Conservation (phyloP, 2,113 vertebrate genomes). For the Corythaeola cristata region DNA sequence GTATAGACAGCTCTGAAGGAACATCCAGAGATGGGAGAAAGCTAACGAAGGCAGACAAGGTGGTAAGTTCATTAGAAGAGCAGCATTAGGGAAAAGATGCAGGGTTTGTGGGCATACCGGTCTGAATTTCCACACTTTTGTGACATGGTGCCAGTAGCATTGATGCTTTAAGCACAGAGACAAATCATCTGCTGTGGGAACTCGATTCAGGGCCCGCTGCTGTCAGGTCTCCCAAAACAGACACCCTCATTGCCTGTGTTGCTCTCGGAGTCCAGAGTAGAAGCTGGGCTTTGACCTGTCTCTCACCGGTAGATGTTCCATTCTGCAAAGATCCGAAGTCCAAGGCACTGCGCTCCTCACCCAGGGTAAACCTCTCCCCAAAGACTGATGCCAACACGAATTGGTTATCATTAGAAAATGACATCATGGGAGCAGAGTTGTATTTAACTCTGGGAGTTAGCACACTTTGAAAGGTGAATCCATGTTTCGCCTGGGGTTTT, state of each 20-base stretch:
- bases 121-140: background rate
- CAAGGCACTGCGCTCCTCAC: background rate
- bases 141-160: background rate
- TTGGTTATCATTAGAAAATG: background rate
- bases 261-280: background rate
- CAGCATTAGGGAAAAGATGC: background rate
- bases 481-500: background rate
- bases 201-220: background rate
- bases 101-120: background rate
- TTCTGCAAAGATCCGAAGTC: background rate
- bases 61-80: background rate
- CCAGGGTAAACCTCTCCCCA: background rate
- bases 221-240: background rate
- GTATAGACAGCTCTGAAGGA: background rate
- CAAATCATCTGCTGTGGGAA: background rate
- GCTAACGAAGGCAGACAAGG: background rate
- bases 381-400: rapidly evolving
- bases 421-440: background rate
- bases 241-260: background rate
- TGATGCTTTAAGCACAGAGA: background rate
- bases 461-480: background rate
- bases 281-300: background rate
- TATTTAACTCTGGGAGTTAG: background rate
- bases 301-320: background rate
- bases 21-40: background rate